These are phyloP conservation scores for Pectinophora gossypiella DNA, from an alignment of 1,140 invertebrate genomes.

Conservation along the genomic window DNA sequence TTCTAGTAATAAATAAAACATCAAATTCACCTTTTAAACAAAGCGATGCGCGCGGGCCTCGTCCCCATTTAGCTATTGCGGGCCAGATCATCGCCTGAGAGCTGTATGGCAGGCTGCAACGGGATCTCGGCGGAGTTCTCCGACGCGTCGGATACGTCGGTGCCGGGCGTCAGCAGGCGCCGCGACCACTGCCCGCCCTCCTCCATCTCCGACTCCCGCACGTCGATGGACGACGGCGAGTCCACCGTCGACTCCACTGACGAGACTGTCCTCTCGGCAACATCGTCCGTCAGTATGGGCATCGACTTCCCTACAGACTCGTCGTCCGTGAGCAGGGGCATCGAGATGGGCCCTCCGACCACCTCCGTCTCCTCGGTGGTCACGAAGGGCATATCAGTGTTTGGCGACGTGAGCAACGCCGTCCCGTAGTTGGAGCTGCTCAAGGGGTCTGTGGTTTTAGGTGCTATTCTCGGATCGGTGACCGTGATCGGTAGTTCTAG, in stretches of 20 bases:
- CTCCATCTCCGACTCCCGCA: constrained; percentile 46
- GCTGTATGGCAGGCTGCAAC: constrained; percentile 50
- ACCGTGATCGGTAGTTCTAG: constrained; percentile 82
- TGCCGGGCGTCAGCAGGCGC: constrained; percentile 47
- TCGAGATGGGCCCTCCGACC: constrained; percentile 43
- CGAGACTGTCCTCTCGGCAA: constrained; percentile 37
- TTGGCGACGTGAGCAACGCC: constrained; percentile 42
- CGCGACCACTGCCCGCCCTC: constrained; percentile 45
- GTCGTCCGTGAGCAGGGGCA: constrained; percentile 60
- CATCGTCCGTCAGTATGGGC: constrained; percentile 62
- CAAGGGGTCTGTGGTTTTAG: constrained; percentile 55
- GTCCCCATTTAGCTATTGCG: constrained; percentile 28
- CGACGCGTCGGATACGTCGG: constrained; percentile 53
- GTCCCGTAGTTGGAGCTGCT: constrained; percentile 42
- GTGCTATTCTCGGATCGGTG: constrained; percentile 80
- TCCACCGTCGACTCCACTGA: constrained; percentile 44
- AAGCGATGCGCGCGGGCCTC: background rate
- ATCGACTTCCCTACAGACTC: constrained; percentile 56
- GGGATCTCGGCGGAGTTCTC: constrained; percentile 55
- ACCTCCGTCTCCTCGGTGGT: constrained; percentile 33
- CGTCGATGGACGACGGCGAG: constrained; percentile 46
- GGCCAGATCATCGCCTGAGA: constrained; percentile 44
- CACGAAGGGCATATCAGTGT: constrained; percentile 42
- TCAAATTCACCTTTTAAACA: background rate
- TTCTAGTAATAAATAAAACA: constrained; percentile 10